Base-by-base conservation (phyloP, 2,888 invertebrate species). In the Leptinotarsa tumamoca region DNA sequence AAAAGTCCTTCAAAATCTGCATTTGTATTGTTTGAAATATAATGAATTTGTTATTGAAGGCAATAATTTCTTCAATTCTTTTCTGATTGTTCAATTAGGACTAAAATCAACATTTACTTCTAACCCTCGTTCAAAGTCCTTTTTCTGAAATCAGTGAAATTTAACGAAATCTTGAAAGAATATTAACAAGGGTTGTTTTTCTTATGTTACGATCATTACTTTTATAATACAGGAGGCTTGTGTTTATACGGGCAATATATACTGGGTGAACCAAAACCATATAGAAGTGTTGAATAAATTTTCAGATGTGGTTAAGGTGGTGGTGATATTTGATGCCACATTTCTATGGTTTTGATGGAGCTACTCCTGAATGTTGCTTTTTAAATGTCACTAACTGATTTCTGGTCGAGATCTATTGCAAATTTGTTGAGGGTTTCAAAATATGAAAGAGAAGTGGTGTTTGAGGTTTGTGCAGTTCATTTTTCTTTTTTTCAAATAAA, bases 191-290 rank as follows among this genome's bases (percentile, higher is more conserved):
- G 58, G 17, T 58, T 58, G 21, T 58, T 58, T 58, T 43, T 58
- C 21, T n/a, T 52, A 58, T 23, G 15, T 15, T 23, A 58, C 21
- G 58, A 58, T 58, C 58, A 58, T 58, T 58, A 74, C 21, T 77
- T 74, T 68, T 75, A 74, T 50, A 73, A 71, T 77, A 74, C 76
- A 77, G 61, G 74, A 74, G 76, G 71, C 68, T 74, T 71, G 50
- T 56, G 43, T 54, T 63, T 61, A 21, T 43, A 23, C 15, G 7
- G n/a, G 17, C 52, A 33, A 56, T 68, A 71, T 71, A 74, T 71
- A 71, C 54, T 68, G 74, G 74, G 74, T 74, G 74, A 70, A 52
- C 68, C 74, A 71, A 70, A 74, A 43, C 43, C 43, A 43, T 43
- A 43, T 43, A 43, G 43, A 43, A 43, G 43, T 43, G 10, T 43